phyloP scores from a whole-genome alignment of 2,888 invertebrate species.

The Dolichopus griseipennis region DNA sequence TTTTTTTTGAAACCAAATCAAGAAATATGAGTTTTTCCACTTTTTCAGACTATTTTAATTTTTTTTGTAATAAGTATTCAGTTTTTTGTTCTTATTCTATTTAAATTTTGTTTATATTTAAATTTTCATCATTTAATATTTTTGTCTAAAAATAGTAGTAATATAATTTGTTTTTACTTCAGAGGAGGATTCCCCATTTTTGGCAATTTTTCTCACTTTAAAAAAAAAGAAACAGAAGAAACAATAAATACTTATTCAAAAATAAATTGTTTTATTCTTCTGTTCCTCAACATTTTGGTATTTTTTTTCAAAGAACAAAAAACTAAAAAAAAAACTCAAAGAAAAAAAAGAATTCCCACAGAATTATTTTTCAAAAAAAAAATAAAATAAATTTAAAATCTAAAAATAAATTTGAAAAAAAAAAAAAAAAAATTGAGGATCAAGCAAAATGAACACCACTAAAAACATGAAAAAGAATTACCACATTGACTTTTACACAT shows the following conservation, averaged over 20 bases:
- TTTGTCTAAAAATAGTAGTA: background rate
- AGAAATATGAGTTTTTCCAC: conserved; percentile 4
- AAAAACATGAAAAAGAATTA: conserved; percentile 1
- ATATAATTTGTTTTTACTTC: background rate
- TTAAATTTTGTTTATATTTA: background rate
- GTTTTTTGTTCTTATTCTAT: background rate
- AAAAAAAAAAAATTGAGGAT: background rate
- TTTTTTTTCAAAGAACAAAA: too few species aligned
- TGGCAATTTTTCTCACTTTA: background rate
- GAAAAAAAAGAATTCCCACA: too few species aligned
- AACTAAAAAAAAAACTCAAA: too few species aligned
- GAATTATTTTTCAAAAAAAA: too few species aligned
- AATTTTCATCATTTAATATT: background rate
- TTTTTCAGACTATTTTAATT: too few species aligned
- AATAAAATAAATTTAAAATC: background rate
- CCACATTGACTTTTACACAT: conserved; percentile 6
- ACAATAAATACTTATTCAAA: too few species aligned
- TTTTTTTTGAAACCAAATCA: conserved; percentile 2
- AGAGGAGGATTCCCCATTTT: background rate
- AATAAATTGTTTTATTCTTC: too few species aligned
- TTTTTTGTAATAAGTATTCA: too few species aligned
- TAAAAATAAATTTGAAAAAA: background rate
- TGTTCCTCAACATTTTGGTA: too few species aligned
- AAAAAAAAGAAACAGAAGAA: too few species aligned
- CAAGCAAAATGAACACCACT: too few species aligned